These are phyloP conservation scores for Oceanodroma leucorhoa DNA, from an alignment of 2,797 vertebrate species.

Conservation along the genomic window DNA sequence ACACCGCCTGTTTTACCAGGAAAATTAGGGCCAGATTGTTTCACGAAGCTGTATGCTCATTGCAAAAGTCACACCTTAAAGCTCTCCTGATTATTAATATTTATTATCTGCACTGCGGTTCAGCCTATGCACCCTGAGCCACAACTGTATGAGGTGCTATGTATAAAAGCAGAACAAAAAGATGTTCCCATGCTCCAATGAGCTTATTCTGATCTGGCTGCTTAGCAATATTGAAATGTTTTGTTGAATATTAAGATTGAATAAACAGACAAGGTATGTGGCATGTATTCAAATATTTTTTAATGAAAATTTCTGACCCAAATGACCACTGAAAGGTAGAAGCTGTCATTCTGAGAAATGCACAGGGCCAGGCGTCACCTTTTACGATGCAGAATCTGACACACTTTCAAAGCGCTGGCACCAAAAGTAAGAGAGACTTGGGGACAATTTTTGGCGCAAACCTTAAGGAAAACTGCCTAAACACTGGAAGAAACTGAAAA, in stretches of 20 bases:
- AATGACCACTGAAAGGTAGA: constrained; percentile 47
- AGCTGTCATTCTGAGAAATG: constrained; percentile 34
- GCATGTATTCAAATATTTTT: constrained; percentile 61
- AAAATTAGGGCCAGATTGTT: neutral
- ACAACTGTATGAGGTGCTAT: constrained; percentile 13
- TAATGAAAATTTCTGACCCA: constrained; percentile 60
- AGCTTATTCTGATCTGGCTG: constrained; percentile 1
- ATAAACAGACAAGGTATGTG: constrained; percentile 53
- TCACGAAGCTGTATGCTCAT: neutral
- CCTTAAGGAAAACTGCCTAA: neutral
- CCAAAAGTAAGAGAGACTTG: neutral
- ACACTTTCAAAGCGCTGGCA: neutral
- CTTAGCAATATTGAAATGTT: constrained; percentile 48
- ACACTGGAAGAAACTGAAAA: neutral
- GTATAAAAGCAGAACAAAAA: constrained; percentile 2
- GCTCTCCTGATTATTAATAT: neutral
- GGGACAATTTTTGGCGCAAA: neutral
- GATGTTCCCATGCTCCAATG: constrained; percentile 12
- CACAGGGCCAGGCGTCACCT: neutral
- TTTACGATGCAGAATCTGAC: neutral
- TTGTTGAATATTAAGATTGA: constrained; percentile 45
- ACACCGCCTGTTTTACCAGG: neutral
- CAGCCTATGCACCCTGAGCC: neutral
- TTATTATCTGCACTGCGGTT: neutral
- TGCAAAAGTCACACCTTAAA: neutral